A percentile compares a stretch with the other conserved stretches of the same genome.
Evolutionary conservation across 2,113 vertebrate species (phyloP).

Genomic region (Phaetusa simplex): DNA sequence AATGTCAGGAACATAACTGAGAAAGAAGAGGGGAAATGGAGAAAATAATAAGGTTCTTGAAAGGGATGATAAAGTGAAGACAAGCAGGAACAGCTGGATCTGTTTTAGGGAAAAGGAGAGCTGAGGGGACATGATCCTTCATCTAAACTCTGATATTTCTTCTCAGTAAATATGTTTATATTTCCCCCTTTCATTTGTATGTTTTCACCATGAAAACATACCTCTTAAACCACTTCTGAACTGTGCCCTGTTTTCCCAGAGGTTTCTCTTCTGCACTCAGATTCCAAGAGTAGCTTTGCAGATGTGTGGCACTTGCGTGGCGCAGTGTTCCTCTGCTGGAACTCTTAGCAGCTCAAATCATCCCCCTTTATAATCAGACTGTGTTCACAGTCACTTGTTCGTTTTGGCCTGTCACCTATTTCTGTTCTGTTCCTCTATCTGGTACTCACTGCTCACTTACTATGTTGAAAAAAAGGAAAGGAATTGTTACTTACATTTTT

Average conservation of each 20-base stretch:
- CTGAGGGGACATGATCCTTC: neutral
- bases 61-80: neutral
- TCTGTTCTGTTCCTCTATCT: neutral
- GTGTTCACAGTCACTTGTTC: neutral
- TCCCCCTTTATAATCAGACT: neutral
- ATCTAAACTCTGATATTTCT: neutral
- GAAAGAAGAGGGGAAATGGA: neutral
- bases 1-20: neutral
- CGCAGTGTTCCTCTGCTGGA: accelerated
- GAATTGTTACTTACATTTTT: neutral
- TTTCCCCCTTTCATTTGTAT: neutral
- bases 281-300: neutral
- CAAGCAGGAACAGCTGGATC: neutral
- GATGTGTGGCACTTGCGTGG: accelerated
- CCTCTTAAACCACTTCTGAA: neutral
- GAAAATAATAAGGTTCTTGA: neutral
- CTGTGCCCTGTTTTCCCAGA: neutral
- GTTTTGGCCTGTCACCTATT: neutral
- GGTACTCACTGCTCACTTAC: neutral
- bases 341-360: neutral
- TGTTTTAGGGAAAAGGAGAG: neutral
- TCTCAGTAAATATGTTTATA: neutral
- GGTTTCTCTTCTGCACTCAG: neutral
- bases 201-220: neutral
- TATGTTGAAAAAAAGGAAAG: neutral